Percentiles rank a stretch among this genome's conserved stretches.
Evolutionary conservation across 2,113 vertebrate species (phyloP).

Genomic region (Saguinus midas): DNA sequence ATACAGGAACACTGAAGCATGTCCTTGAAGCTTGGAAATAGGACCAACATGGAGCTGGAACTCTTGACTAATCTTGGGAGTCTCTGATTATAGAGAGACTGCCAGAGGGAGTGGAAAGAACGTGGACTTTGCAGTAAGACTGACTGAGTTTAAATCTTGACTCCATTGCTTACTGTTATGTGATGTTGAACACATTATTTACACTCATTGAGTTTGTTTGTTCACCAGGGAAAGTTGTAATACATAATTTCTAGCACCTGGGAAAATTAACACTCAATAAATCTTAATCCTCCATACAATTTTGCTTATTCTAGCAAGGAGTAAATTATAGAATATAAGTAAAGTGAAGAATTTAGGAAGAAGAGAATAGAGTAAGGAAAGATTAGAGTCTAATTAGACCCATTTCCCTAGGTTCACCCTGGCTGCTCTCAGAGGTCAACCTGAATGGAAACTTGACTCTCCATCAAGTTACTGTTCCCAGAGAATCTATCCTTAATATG

Average conservation of each 20-base stretch:
- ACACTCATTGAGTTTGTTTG: not conserved
- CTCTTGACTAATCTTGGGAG: not conserved
- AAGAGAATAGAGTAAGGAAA: not conserved
- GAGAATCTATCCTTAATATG: not conserved
- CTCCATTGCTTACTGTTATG: accelerated
- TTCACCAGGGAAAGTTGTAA: not conserved
- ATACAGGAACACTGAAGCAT: not conserved
- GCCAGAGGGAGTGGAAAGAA: not conserved
- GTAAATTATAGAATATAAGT: not conserved
- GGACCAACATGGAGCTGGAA: not conserved
- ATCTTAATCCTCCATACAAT: not conserved
- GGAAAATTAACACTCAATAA: not conserved
- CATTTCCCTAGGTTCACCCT: not conserved
- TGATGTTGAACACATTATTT: not conserved
- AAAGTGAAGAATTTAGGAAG: not conserved
- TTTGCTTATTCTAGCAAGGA: not conserved
- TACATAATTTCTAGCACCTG: not conserved
- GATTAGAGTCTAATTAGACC: not conserved
- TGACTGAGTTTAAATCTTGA: not conserved
- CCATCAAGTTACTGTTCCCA: not conserved
- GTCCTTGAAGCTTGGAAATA: not conserved
- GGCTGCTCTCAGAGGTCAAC: not conserved
- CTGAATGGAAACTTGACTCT: not conserved
- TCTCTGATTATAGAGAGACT: not conserved
- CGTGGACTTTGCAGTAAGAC: not conserved